Evolutionary conservation across 2,113 vertebrate species (phyloP).

Genomic region (Electrona antarctica): DNA sequence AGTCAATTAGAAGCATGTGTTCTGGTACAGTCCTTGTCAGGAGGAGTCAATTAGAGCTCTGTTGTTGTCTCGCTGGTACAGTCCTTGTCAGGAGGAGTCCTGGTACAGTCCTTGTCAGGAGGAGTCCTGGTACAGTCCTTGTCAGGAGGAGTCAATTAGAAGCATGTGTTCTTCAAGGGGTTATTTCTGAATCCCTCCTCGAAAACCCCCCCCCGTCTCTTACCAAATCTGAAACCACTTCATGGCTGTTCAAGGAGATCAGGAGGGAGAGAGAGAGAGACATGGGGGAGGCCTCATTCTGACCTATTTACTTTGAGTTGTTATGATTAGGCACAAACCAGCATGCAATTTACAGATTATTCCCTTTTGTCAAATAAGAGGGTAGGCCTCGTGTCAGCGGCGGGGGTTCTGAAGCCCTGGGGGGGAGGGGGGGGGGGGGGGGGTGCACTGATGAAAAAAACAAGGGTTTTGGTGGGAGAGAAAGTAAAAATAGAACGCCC

Average conservation of each 20-base stretch:
- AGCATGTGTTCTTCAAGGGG: constrained; percentile 25
- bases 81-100: constrained; percentile 4
- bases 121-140: constrained; percentile 2
- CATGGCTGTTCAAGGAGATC: not conserved
- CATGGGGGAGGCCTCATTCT: constrained; percentile 44
- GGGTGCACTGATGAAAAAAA: constrained; percentile 2
- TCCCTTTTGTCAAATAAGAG: constrained; percentile 66
- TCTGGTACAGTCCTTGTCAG: no score
- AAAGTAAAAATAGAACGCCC: constrained; percentile 67
- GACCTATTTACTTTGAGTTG: constrained; percentile 67
- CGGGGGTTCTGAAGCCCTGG: constrained; percentile 19
- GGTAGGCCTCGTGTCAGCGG: constrained; percentile 43
- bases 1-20: constrained; percentile 34
- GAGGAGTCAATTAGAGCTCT: constrained; percentile 23
- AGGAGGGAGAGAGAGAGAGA: constrained; percentile 3
- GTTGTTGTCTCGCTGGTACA: not conserved
- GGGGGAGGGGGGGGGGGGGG: constrained; percentile 2
- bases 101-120: constrained; percentile 1
- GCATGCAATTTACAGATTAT: constrained; percentile 71
- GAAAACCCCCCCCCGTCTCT: not conserved
- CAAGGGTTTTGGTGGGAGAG: constrained; percentile 36
- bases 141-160: constrained; percentile 20
- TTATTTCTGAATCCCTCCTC: constrained; percentile 4
- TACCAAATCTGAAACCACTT: constrained; percentile 22
- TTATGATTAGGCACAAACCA: constrained; percentile 72